A percentile compares a stretch with the other conserved stretches of the same genome.
Evolutionary conservation across 2,797 vertebrate genomes (phyloP).

Genomic region (Steatocranus sp.): DNA sequence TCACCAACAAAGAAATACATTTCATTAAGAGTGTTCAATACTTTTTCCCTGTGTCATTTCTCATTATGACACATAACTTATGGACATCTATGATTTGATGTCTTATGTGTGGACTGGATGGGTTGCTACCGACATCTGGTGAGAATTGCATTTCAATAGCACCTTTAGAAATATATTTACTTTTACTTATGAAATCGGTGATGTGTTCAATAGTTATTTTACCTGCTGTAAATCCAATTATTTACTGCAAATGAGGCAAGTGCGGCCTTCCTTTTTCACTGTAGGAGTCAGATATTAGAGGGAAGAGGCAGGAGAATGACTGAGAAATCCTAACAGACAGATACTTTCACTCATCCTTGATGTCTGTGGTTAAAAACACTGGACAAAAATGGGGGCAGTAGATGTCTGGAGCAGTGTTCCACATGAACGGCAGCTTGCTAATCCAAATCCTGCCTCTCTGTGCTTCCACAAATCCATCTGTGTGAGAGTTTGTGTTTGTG

Average conservation of each 20-base stretch:
- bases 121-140: not conserved
- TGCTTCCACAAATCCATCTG: not conserved
- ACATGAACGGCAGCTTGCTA: slow-evolving; percentile 1
- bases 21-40: not conserved
- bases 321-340: not conserved
- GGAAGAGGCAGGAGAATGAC: not conserved
- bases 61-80: not conserved
- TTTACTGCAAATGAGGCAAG: slow-evolving; percentile 8
- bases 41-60: not conserved
- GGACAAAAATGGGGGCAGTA: not conserved
- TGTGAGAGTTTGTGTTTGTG: not conserved
- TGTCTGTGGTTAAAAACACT: not conserved
- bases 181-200: not conserved
- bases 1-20: not conserved
- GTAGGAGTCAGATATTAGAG: not conserved
- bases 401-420: not conserved
- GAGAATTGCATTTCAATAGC: not conserved
- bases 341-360: not conserved
- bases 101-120: rapidly evolving
- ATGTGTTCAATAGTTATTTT: not conserved
- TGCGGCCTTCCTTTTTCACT: not conserved
- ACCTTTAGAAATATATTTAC: not conserved
- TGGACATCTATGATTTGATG: not conserved
- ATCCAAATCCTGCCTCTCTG: not conserved
- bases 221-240: slow-evolving; percentile 18